Percentiles rank a stretch among this genome's conserved stretches.
Evolutionary conservation across 35 echinoderm and acorn worm genomes (phyloP).

Genomic region (Holothuria glaberrima): DNA sequence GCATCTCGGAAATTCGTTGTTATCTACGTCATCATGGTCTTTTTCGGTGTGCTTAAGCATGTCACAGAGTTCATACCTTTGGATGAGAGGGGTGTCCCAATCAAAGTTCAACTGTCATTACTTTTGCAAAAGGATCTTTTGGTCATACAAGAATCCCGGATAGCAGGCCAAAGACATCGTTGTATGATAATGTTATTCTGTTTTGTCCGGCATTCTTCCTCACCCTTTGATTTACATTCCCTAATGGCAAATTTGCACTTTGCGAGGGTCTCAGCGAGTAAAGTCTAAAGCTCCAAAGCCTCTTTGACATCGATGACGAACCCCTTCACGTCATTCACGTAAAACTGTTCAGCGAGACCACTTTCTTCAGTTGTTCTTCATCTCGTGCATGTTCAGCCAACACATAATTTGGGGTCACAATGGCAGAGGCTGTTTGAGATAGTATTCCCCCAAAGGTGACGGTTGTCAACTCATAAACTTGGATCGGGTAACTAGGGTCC

Average conservation of each 20-base stretch:
- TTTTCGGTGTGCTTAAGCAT: conserved; percentile 21
- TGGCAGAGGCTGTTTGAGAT: conserved; percentile 73
- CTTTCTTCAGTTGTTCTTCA: conserved; percentile 59
- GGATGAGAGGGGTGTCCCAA: conserved; percentile 71
- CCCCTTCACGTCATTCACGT: conserved; percentile 57
- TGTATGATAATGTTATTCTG: conserved; percentile 58
- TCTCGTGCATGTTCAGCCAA: conserved; percentile 59
- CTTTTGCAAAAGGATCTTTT: conserved; percentile 74
- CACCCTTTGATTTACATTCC: too few relatives aligned
- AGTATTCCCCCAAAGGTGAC: conserved; percentile 75
- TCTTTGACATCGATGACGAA: conserved; percentile 64
- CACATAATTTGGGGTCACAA: conserved; percentile 74
- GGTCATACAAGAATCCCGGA: conserved; percentile 67
- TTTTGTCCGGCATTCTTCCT: conserved; percentile 50
- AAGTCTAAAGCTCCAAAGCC: too few relatives aligned
- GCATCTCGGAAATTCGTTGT: too few relatives aligned
- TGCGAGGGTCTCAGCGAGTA: too few relatives aligned
- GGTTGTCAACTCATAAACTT: conserved; percentile 76
- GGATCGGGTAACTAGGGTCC: conserved; percentile 65
- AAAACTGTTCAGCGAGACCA: conserved; percentile 56
- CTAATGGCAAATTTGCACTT: too few relatives aligned
- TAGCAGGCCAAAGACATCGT: conserved; percentile 72
- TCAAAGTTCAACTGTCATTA: conserved; percentile 70
- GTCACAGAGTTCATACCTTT: conserved; percentile 19
- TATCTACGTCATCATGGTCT: too few relatives aligned